Base-by-base conservation (phyloP, 2,888 invertebrate genomes). In the Amaurobius ferox region DNA sequence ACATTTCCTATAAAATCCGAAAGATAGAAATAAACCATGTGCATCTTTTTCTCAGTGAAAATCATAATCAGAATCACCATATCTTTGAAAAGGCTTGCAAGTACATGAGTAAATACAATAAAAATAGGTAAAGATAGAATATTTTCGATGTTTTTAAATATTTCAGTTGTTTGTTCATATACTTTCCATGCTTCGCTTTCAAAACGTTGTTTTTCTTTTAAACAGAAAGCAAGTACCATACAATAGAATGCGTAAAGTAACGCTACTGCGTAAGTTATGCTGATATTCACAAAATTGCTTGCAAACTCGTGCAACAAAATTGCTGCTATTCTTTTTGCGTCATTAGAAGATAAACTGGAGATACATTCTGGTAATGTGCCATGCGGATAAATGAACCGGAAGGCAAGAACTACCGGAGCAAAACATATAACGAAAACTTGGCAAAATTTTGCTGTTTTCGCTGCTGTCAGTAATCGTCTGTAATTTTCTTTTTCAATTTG, bases 1-100 rank as follows among this genome's bases (percentile, higher is more conserved):
- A 32, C 64, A 64, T 48, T 62, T 0, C 32, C 6, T 1, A 48
- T 0, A n/a, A 79, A 72, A 11, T 79, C 71, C 23, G 66, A 2
- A 23, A 71, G 16, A 11, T 79, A 79, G 13, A 66, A 40, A 5
- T 62, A 64, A 0, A 66, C 1, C 30, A 62, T 72, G n/a, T 6
- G 1, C 1, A n/a, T 7, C 7, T 29, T 62, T 5, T 23, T n/a
- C 0, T 44, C 19, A 30, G 26, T 32, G 11, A 72, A 1, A 3
- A 79, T 64, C 26, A 28, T 16, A 16, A 79, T 62, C 0, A 79
- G 66, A 5, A 79, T 39, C 0, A 64, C 48, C 29, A 72, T 64
- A 40, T 79, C 79, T 40, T 79, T 79, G 30, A 79, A 79, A 3
- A 79, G 79, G 48, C 66, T 79, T 23, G 44, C 64, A n/a, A 72